Evolutionary conservation across 1,140 invertebrate genomes (phyloP).

Genomic region (Vollenhovia emeryi): DNA sequence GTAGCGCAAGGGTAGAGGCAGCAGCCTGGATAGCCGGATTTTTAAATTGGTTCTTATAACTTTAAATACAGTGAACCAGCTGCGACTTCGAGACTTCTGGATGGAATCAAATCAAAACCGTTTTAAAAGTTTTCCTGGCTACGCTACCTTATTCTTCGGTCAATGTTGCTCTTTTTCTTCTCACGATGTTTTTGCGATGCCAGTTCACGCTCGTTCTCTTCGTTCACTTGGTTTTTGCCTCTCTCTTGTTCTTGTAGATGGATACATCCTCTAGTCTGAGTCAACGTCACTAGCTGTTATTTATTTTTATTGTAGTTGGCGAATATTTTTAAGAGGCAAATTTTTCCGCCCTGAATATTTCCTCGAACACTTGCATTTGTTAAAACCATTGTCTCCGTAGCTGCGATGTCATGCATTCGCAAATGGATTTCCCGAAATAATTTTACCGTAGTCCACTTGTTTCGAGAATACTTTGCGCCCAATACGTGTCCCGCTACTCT

Average conservation of each 20-base stretch:
- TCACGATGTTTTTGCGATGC: conserved; percentile 18
- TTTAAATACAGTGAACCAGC: conserved; percentile 76
- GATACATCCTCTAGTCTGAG: conserved; percentile 56
- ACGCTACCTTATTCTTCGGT: conserved; percentile 54
- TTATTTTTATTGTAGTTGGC: conserved; percentile 69
- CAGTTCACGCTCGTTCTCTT: not conserved
- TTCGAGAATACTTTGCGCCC: conserved; percentile 45
- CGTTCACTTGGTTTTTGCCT: conserved; percentile 41
- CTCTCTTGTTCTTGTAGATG: not conserved
- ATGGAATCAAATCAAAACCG: conserved; percentile 77
- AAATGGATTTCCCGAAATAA: conserved; percentile 64
- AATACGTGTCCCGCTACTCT: conserved; percentile 57
- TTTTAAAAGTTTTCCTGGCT: conserved; percentile 75
- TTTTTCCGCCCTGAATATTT: not conserved
- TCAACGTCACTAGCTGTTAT: conserved; percentile 59
- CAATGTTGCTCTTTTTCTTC: conserved; percentile 17
- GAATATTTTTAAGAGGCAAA: conserved; percentile 30
- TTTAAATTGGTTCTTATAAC: conserved; percentile 84
- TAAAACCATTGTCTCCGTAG: not conserved
- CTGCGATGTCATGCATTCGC: conserved; percentile 15
- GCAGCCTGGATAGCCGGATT: conserved; percentile 70
- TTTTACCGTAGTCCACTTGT: conserved; percentile 40
- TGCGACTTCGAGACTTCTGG: conserved; percentile 32
- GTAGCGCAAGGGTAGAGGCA: not conserved
- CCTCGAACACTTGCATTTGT: not conserved